These are phyloP conservation scores for Trichosurus vulpecula DNA, from an alignment of 2,797 vertebrate genomes.

Conservation along the genomic window DNA sequence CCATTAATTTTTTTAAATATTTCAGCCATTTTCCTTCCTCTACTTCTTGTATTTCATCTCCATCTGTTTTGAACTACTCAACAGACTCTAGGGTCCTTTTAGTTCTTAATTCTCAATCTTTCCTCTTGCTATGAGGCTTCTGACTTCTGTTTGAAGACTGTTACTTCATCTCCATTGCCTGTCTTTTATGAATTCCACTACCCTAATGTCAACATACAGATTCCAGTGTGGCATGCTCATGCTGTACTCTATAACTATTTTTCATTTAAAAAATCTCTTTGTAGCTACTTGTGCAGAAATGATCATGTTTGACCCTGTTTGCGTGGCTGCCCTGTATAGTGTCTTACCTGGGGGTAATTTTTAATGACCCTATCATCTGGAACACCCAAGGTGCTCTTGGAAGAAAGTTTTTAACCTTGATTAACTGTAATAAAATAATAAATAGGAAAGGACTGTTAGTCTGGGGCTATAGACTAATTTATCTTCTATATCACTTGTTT, in stretches of 20 bases:
- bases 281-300: too few species aligned
- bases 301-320: background rate
- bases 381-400: background rate
- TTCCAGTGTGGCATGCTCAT: fast-evolving
- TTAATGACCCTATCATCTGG: background rate
- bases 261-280: background rate
- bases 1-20: background rate
- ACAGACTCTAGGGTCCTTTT: fast-evolving
- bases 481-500: background rate
- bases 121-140: background rate
- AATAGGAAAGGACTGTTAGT: fast-evolving
- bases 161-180: too few species aligned
- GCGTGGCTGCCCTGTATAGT: background rate
- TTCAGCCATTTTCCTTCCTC: background rate
- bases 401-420: background rate
- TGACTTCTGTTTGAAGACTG: too few species aligned
- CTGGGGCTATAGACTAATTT: background rate
- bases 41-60: background rate
- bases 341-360: fast-evolving
- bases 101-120: background rate
- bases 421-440: background rate
- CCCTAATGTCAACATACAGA: background rate
- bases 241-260: background rate
- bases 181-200: background rate
- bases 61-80: background rate